These are phyloP conservation scores for Autographa gamma DNA, from an alignment of 2,888 invertebrate genomes.

Conservation along the genomic window DNA sequence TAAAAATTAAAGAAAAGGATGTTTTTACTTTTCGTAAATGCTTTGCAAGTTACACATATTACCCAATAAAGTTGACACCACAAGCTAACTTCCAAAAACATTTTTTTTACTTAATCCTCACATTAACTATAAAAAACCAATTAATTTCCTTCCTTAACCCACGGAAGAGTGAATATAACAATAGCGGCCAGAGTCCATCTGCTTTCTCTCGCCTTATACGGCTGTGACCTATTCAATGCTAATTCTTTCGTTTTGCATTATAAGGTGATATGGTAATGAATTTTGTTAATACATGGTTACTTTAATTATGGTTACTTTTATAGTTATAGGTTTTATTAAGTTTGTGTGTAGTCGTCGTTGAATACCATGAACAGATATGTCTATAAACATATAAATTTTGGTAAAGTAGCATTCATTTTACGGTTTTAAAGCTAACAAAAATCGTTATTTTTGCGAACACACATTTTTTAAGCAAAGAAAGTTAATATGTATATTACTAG, in stretches of 20 bases:
- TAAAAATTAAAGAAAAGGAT: too few species aligned
- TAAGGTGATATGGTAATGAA: conserved; percentile 35
- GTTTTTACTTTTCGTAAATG: too few species aligned
- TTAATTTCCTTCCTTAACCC: not conserved
- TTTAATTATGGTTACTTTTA: not conserved
- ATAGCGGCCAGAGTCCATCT: conserved; percentile 5
- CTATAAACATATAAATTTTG: too few species aligned
- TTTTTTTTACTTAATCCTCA: not conserved
- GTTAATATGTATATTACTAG: too few species aligned
- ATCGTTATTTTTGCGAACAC: too few species aligned
- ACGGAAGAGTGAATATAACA: conserved; percentile 17
- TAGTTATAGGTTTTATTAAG: not conserved
- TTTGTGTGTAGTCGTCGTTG: too few species aligned
- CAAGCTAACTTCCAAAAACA: not conserved
- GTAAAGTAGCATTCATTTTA: too few species aligned
- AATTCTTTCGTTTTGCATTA: conserved; percentile 31
- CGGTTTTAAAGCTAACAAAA: too few species aligned
- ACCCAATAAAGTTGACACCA: too few species aligned
- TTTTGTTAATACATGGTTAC: conserved; percentile 11
- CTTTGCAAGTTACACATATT: too few species aligned
- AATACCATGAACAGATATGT: too few species aligned
- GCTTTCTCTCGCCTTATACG: conserved; percentile 51
- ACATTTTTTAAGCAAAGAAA: too few species aligned
- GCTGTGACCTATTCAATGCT: conserved; percentile 46
- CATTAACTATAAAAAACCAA: not conserved